Percentiles rank a stretch among this genome's conserved stretches.
phyloP scores from a whole-genome alignment of 2,113 vertebrate species.

The Microtus richardsoni region DNA sequence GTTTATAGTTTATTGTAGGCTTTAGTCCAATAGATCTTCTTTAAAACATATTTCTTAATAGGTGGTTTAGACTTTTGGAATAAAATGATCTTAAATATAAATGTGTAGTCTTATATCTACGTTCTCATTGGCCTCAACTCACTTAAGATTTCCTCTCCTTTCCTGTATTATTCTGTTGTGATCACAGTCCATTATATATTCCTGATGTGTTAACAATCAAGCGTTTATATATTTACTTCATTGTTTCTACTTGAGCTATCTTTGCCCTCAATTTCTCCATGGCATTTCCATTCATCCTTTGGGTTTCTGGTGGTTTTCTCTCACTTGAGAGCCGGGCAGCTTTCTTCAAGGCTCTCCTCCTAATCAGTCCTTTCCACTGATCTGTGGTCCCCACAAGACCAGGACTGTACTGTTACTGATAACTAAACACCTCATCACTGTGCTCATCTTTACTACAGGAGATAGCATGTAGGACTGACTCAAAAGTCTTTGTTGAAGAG shows the following conservation, averaged over 20 bases:
- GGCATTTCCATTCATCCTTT: neutral
- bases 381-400: neutral
- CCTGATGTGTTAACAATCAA: neutral
- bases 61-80: constrained; percentile 3
- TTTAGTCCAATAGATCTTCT: neutral
- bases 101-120: neutral
- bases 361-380: neutral
- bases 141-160: neutral
- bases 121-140: neutral
- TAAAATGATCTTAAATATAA: neutral
- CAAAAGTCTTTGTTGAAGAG: neutral
- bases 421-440: neutral
- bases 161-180: neutral
- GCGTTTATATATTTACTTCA: neutral
- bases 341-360: neutral
- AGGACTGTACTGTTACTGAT: neutral
- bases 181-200: neutral
- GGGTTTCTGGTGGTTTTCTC: neutral
- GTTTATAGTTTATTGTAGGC: neutral
- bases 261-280: neutral
- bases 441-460: neutral
- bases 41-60: neutral
- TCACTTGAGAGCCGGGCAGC: neutral
- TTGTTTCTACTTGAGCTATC: neutral
- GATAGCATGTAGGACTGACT: neutral